Evolutionary conservation across 2,797 vertebrate species (phyloP).

Genomic region (Perodicticus potto): DNA sequence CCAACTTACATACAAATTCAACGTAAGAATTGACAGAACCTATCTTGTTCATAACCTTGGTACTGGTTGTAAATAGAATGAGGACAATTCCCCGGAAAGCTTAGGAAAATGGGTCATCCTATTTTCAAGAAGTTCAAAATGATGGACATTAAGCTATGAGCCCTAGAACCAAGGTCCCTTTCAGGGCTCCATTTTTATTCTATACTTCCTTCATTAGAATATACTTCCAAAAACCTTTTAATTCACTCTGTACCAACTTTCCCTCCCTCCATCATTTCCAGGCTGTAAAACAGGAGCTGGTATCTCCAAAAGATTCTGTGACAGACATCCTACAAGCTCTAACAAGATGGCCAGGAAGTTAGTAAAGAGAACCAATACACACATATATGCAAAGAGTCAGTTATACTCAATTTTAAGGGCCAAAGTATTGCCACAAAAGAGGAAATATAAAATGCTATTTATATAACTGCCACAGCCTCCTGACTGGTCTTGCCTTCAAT

Average conservation of each 20-base stretch:
- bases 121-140: conserved; percentile 35
- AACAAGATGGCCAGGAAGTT: conserved; percentile 10
- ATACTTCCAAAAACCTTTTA: conserved; percentile 13
- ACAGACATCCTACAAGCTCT: conserved; percentile 18
- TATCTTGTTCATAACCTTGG: too few relatives aligned
- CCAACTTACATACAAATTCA: too few relatives aligned
- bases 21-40: too few relatives aligned
- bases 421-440: conserved; percentile 32
- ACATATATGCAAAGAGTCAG: not conserved
- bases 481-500: not conserved
- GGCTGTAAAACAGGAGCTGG: conserved; percentile 12
- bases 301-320: conserved; percentile 47
- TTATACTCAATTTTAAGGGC: conserved; percentile 42
- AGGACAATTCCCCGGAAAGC: conserved; percentile 54
- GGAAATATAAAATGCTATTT: conserved; percentile 57
- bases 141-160: conserved; percentile 28
- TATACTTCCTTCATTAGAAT: conserved; percentile 18
- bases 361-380: conserved; percentile 27
- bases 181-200: conserved; percentile 12
- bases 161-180: conserved; percentile 30
- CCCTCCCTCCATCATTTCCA: conserved; percentile 38
- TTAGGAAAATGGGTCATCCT: conserved; percentile 24
- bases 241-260: conserved; percentile 27
- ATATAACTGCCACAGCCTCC: conserved; percentile 11
- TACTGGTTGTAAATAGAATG: not conserved